Evolutionary conservation across 2,797 vertebrate species (phyloP).

Genomic region (Cottoperca gobio): DNA sequence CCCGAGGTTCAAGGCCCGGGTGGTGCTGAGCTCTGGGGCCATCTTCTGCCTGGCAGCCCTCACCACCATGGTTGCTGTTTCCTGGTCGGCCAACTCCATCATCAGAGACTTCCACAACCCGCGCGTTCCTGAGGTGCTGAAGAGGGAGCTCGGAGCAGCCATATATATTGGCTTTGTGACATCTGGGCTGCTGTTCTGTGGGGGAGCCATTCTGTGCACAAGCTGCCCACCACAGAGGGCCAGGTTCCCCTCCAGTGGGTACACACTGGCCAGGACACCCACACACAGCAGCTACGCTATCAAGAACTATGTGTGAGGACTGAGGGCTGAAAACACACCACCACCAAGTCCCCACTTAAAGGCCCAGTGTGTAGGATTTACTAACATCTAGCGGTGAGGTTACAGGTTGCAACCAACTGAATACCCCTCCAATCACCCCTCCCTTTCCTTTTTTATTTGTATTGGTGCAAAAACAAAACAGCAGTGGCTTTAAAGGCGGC

Average conservation of each 20-base stretch:
- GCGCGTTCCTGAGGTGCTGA: conserved; percentile 86
- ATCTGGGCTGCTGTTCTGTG: conserved; percentile 85
- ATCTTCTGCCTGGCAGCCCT: conserved; percentile 84
- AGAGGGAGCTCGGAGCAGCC: conserved; percentile 89
- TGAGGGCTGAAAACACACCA: neutral
- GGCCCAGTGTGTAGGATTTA: neutral
- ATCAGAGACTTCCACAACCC: conserved; percentile 91
- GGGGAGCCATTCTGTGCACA: conserved; percentile 84
- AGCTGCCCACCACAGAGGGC: conserved; percentile 74
- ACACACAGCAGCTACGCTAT: conserved; percentile 82
- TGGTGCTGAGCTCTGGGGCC: conserved; percentile 82
- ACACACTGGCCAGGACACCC: conserved; percentile 73
- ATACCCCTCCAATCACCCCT: no score
- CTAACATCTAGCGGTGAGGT: no score
- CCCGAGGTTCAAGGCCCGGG: conserved; percentile 74
- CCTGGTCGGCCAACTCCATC: conserved; percentile 88
- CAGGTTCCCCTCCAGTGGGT: conserved; percentile 68
- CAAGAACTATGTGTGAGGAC: conserved; percentile 89
- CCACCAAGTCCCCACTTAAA: neutral
- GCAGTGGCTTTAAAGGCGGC: no score
- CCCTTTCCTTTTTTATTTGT: no score
- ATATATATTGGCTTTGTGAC: conserved; percentile 89
- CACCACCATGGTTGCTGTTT: conserved; percentile 82
- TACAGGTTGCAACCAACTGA: no score
- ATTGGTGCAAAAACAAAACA: no score